These are phyloP conservation scores for Tridacna crocea DNA, from an alignment of 2,888 invertebrate genomes.

Conservation along the genomic window DNA sequence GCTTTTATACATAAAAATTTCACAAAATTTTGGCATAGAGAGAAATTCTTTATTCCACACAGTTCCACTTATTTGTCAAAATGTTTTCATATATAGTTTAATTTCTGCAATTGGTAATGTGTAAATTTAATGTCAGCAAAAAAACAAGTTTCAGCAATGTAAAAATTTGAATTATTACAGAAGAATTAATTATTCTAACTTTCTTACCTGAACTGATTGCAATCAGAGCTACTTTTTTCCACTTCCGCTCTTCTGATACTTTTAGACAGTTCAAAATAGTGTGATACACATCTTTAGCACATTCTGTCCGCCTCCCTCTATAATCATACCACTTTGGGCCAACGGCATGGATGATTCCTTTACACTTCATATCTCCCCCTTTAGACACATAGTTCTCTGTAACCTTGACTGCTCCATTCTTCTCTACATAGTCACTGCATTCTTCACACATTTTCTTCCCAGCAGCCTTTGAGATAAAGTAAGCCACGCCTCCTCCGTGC, in stretches of 20 bases:
- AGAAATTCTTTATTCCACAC: not conserved
- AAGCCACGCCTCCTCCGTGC: slow-evolving; percentile 70
- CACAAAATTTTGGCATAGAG: not conserved
- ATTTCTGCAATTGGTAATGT: not conserved
- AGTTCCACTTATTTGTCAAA: not conserved
- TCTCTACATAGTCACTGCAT: slow-evolving; percentile 50
- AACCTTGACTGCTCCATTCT: slow-evolving; percentile 48
- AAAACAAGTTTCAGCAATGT: not conserved
- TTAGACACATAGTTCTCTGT: slow-evolving; percentile 58
- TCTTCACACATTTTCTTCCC: slow-evolving; percentile 61
- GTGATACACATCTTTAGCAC: slow-evolving; percentile 50
- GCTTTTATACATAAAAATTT: not conserved
- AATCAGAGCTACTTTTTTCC: slow-evolving; percentile 66
- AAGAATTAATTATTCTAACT: not conserved
- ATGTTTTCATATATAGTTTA: not conserved
- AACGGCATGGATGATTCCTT: slow-evolving; percentile 69
- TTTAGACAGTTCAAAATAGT: slow-evolving; percentile 57
- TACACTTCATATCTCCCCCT: slow-evolving; percentile 61
- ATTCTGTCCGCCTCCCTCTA: slow-evolving; percentile 34
- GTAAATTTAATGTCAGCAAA: not conserved
- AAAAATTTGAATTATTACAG: not conserved
- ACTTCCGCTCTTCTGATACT: slow-evolving; percentile 33
- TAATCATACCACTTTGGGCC: slow-evolving; percentile 68
- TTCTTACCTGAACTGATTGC: slow-evolving; percentile 69
- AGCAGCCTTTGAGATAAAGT: slow-evolving; percentile 53